A percentile compares a stretch with the other conserved stretches of the same genome.
phyloP scores from a whole-genome alignment of 2,888 invertebrate species.

The Carterocephalus palaemon region DNA sequence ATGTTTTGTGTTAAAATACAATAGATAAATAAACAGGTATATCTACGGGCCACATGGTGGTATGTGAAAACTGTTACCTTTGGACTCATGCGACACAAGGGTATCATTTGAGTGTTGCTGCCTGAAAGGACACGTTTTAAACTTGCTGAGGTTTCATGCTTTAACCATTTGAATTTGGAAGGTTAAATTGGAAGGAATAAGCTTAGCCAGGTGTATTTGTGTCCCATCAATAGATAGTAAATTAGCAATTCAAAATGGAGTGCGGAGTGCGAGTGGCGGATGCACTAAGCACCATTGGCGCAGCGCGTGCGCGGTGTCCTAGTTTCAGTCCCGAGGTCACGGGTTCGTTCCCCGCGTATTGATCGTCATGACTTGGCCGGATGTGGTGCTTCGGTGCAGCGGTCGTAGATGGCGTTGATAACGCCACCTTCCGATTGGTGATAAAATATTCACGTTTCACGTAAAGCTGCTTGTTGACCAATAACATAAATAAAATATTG shows the following conservation, averaged over 20 bases:
- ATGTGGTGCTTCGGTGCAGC: slow-evolving; percentile 66
- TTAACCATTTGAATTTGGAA: not conserved
- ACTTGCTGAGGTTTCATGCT: not conserved
- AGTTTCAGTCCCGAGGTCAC: slow-evolving; percentile 69
- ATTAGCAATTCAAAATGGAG: slow-evolving; percentile 64
- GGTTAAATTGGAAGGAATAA: slow-evolving; percentile 4
- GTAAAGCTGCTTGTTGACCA: no score
- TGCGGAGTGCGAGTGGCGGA: slow-evolving; percentile 44
- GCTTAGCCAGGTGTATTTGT: slow-evolving; percentile 31
- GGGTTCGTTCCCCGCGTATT: slow-evolving; percentile 77
- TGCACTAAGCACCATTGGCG: slow-evolving; percentile 52
- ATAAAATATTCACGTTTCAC: slow-evolving; percentile 2
- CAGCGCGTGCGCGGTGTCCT: slow-evolving; percentile 74
- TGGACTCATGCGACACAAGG: no score
- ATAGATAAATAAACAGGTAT: no score
- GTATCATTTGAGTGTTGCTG: slow-evolving; percentile 7
- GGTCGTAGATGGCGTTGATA: slow-evolving; percentile 53
- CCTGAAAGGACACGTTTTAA: slow-evolving; percentile 3
- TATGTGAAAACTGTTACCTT: slow-evolving; percentile 6
- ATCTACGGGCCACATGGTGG: no score
- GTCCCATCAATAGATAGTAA: slow-evolving; percentile 40
- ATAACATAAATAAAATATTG: no score
- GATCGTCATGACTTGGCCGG: slow-evolving; percentile 73
- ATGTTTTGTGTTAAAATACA: no score
- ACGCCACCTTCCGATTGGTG: slow-evolving; percentile 38